phyloP scores from a whole-genome alignment of 2,888 invertebrate genomes.

The Ophion ellenae region DNA sequence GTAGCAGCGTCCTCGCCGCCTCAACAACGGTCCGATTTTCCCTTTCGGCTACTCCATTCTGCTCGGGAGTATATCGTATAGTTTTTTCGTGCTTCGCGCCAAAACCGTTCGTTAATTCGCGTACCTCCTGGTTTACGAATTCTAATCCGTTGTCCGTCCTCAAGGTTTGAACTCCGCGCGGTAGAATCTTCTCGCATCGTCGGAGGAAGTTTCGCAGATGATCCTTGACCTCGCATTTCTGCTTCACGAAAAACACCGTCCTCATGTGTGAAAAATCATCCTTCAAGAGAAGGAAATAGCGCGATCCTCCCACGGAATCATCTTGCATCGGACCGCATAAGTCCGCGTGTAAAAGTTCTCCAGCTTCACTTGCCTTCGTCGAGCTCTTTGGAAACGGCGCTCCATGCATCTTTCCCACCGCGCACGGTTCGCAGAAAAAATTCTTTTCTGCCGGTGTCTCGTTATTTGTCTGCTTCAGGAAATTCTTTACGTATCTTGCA shows the following conservation, averaged over 20 bases:
- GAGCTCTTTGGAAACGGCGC: constrained; percentile 43
- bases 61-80: constrained; percentile 71
- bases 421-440: constrained; percentile 53
- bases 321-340: constrained; percentile 63
- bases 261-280: constrained; percentile 61
- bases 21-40: constrained; percentile 52
- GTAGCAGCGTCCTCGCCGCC: constrained; percentile 67
- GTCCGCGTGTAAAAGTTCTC: constrained; percentile 49
- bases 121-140: constrained; percentile 62
- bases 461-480: constrained; percentile 21
- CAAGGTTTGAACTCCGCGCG: constrained; percentile 46
- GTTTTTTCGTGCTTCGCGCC: constrained; percentile 51
- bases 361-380: constrained; percentile 35
- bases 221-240: constrained; percentile 51
- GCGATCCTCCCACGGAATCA: constrained; percentile 52
- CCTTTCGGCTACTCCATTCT: constrained; percentile 74
- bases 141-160: constrained; percentile 66
- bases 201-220: constrained; percentile 41
- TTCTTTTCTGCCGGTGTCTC: constrained; percentile 33
- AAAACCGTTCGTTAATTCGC: constrained; percentile 10
- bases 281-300: constrained; percentile 60
- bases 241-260: constrained; percentile 57
- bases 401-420: constrained; percentile 50
- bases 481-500: constrained; percentile 34
- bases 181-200: constrained; percentile 52